Evolutionary conservation across 2,797 vertebrate genomes (phyloP).

Genomic region (Bradypodion pumilum): DNA sequence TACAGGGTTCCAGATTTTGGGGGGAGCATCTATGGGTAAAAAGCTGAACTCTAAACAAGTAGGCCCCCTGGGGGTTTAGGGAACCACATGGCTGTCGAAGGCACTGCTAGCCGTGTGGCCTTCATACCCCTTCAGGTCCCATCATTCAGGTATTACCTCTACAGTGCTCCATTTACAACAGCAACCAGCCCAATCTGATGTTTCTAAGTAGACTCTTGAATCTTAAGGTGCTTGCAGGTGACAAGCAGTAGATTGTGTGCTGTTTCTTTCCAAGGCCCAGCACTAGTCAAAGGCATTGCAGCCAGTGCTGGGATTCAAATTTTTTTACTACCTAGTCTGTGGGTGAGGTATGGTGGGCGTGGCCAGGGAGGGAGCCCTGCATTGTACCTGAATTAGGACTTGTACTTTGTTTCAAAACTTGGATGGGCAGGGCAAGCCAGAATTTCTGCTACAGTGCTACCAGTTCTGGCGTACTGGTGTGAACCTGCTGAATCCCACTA

Average conservation of each 20-base stretch:
- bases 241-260: too few species aligned
- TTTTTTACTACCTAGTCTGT: too few species aligned
- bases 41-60: not conserved
- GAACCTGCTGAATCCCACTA: too few species aligned
- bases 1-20: not conserved
- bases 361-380: too few species aligned
- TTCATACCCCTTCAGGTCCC: not conserved
- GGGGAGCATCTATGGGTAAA: not conserved
- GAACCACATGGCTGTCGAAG: not conserved
- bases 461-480: too few species aligned
- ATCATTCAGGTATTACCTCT: not conserved
- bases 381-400: too few species aligned
- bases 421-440: too few species aligned
- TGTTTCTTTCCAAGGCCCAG: not conserved
- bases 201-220: not conserved
- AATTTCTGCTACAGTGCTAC: too few species aligned
- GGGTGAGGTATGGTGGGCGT: too few species aligned
- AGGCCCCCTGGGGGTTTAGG: not conserved
- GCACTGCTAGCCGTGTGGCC: not conserved
- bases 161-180: not conserved
- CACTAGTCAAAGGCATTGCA: not conserved
- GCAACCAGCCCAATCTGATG: not conserved
- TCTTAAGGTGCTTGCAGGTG: not conserved
- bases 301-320: too few species aligned
- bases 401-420: too few species aligned